Base-by-base conservation (phyloP, 2,888 invertebrate genomes). In the Helicoverpa assulta region DNA sequence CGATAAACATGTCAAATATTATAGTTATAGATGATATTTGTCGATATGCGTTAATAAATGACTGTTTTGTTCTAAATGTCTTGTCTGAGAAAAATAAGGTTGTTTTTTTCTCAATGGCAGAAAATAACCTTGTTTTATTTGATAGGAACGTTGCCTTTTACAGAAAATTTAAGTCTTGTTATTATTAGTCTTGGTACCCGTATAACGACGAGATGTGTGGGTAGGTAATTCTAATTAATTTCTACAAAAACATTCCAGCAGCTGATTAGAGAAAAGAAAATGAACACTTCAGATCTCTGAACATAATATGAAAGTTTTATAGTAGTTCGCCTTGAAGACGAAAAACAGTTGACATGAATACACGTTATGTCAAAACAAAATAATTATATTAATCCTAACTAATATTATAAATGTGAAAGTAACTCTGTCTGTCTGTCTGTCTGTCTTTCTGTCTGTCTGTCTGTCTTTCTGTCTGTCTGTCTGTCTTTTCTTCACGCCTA, bases 61-160 rank as follows among this genome's bases (percentile, higher is more conserved):
- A 51, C 5, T 37, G 29, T 21, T 56, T 76, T 61, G 56, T 60
- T 7, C 61, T 61, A 77, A 47, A 70, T 56, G 18, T 37, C 8
- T 5, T 57, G 16, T 5, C 7, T 52, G 14, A 47, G 55, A 14
- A 56, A 77, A 73, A 61, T 21, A 29, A 21, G 29, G 43, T 21
- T 40, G 16, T 29, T 50, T 77, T 67, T 67, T 70, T 57, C 21
- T 16, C n/a, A 70, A 21, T 21, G 16, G 18, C 18, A 19, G 16
- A 18, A 26, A 56, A 60, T 60, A 29, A 61, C 37, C 71, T 56
- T 71, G 52, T 77, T 77, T 77, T 73, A 73, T 71, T 52, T 12
- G 19, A 47, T n/a, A 52, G 14, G 52, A 18, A 29, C 47, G 1
- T 16, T 40, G 40, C 16, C 47, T 59, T 59, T 51, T 12, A 52